Evolutionary conservation across 1,140 invertebrate species (phyloP).

Genomic region (Heliconius nattereri): DNA sequence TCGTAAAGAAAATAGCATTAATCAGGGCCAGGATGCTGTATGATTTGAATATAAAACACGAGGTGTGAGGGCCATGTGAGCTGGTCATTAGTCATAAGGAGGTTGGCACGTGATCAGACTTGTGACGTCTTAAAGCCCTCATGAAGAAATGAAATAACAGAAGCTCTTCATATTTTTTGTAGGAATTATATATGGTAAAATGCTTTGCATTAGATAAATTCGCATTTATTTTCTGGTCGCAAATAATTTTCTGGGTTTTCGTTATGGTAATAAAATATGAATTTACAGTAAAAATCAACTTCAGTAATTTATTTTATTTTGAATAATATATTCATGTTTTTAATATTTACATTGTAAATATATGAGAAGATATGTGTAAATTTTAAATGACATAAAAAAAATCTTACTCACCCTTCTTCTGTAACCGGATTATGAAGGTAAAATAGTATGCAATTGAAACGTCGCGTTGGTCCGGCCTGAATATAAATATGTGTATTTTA

Average conservation of each 20-base stretch:
- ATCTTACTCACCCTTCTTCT: slow-evolving; percentile 58
- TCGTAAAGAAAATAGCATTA: slow-evolving; percentile 71
- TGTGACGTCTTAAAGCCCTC: slow-evolving; percentile 47
- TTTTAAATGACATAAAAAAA: slow-evolving; percentile 49
- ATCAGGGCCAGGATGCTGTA: slow-evolving; percentile 70
- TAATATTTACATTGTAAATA: no score
- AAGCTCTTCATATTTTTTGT: slow-evolving; percentile 30
- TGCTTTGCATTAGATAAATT: neutral
- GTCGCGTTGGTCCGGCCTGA: slow-evolving; percentile 64
- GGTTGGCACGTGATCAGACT: slow-evolving; percentile 60
- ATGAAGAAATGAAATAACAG: slow-evolving; percentile 39
- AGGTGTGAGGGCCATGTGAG: slow-evolving; percentile 49
- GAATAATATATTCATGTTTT: no score
- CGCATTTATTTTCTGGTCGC: neutral
- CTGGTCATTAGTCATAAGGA: slow-evolving; percentile 74
- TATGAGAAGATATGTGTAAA: neutral
- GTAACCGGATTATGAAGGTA: slow-evolving; percentile 72
- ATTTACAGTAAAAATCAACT: neutral
- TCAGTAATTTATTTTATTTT: no score
- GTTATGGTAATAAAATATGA: neutral
- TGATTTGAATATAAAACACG: slow-evolving; percentile 75
- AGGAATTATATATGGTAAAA: neutral
- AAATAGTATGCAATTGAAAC: slow-evolving; percentile 72
- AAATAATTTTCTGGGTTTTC: neutral
- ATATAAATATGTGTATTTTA: slow-evolving; percentile 67